Conservation (phyloP, 2,113 vertebrate genomes). For the Pygathrix nemaeus region DNA sequence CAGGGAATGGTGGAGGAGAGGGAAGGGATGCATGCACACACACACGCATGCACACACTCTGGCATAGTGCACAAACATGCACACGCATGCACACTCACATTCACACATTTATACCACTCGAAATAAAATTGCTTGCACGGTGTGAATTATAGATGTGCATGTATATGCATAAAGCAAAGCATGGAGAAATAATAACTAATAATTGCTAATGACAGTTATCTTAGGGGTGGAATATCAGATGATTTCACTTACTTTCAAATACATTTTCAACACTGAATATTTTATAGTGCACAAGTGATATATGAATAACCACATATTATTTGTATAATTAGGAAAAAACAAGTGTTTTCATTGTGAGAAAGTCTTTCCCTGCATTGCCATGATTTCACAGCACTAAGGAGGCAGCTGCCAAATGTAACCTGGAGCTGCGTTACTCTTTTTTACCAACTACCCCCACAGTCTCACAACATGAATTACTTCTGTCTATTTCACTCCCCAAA, state of each 20-base stretch:
- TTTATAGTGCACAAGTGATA: neutral
- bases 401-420: neutral
- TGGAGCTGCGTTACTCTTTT: neutral
- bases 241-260: neutral
- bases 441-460: neutral
- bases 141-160: neutral
- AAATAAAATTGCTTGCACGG: neutral
- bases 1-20: too few species aligned
- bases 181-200: neutral
- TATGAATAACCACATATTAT: neutral
- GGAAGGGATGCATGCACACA: rapidly evolving
- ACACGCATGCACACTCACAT: neutral
- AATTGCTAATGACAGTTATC: neutral
- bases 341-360: neutral
- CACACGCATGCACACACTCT: rapidly evolving
- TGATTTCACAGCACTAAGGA: neutral
- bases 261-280: neutral
- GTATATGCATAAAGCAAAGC: neutral
- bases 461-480: neutral
- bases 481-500: neutral
- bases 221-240: neutral
- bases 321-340: neutral
- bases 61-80: too few species aligned
- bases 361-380: neutral
- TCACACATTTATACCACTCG: neutral